Evolutionary conservation across 1,140 invertebrate genomes (phyloP).

Genomic region (Cheumatopsyche charites): DNA sequence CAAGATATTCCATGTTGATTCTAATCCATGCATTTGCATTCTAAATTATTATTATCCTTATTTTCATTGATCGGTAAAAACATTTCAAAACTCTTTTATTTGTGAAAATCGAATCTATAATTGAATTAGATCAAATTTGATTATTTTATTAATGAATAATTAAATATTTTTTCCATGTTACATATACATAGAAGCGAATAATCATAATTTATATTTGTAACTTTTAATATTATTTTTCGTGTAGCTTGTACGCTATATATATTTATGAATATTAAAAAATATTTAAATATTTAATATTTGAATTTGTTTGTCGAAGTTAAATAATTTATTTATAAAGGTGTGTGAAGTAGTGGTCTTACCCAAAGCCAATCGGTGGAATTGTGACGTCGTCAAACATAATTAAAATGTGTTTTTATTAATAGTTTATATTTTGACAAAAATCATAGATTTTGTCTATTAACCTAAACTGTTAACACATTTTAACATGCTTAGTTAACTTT

Average conservation of each 20-base stretch:
- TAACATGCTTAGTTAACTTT: slow-evolving; percentile 24
- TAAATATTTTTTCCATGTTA: neutral
- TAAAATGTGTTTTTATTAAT: slow-evolving; percentile 14
- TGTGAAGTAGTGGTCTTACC: neutral
- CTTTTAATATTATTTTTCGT: slow-evolving; percentile 20
- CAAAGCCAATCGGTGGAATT: no score
- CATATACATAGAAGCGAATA: slow-evolving; percentile 7
- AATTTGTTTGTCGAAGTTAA: slow-evolving; percentile 1
- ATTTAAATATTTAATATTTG: neutral
- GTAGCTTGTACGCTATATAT: slow-evolving; percentile 7
- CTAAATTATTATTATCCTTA: no score
- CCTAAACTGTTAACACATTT: slow-evolving; percentile 5
- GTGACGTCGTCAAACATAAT: neutral
- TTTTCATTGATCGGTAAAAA: no score
- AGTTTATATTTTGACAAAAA: neutral
- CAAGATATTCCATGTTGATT: neutral
- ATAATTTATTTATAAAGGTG: slow-evolving; percentile 1
- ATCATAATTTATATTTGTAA: slow-evolving; percentile 10
- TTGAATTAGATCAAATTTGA: no score
- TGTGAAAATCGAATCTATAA: no score
- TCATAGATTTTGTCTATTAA: slow-evolving; percentile 9
- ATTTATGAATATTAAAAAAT: slow-evolving; percentile 7
- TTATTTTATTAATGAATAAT: no score
- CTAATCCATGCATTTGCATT: neutral
- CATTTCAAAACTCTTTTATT: no score